Base-by-base conservation (phyloP, 2,797 vertebrate genomes). In the Clarias laeviceps region DNA sequence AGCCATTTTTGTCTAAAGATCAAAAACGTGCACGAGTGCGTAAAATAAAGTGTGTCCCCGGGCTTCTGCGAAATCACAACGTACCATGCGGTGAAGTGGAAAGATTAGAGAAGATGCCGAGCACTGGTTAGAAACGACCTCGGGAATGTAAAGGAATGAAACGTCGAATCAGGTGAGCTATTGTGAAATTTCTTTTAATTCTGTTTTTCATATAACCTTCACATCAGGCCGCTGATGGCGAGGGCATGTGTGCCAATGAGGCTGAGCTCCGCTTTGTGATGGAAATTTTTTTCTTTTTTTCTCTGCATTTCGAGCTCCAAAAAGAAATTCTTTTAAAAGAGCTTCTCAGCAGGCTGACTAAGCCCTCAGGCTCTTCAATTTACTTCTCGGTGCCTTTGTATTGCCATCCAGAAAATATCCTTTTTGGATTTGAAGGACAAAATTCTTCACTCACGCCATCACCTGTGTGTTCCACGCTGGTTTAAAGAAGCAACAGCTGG, bases 401-500 rank as follows among this genome's bases (percentile, higher is more conserved):
- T 85, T 62, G n/a, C 66, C 87, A 59, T 85, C 32, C 80, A 87
- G 79, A 86, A 80, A 73, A 84, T 76, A 79, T 69, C 70, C 76
- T 68, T 84, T 50, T 82, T 24, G 78, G 74, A 78, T 89, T 73
- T 88, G 82, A 90, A 90, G 87, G 88, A 88, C 89, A 87, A 84
- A 82, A 65, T 83, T 89, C 72, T 88, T 87, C 56, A 84, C 79
- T 78, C 37, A 40, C 37, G 22, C 69, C 27, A 17, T 80, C 82
- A 70, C 37, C 57, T 14, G 66, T 80, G 37, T 61, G 54, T 70
- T 74, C 40, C 82, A 12, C 61, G 45, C 77, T 66, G 79, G 66
- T 86, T 88, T 82, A 86, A 86, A 88, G 57, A 62, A 68, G 45
- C 27, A 70, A 54, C 56, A 61, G 40, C 73, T 61, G 80, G 84